phyloP scores from a whole-genome alignment of 2,888 invertebrate genomes.

The Buathra laborator region DNA sequence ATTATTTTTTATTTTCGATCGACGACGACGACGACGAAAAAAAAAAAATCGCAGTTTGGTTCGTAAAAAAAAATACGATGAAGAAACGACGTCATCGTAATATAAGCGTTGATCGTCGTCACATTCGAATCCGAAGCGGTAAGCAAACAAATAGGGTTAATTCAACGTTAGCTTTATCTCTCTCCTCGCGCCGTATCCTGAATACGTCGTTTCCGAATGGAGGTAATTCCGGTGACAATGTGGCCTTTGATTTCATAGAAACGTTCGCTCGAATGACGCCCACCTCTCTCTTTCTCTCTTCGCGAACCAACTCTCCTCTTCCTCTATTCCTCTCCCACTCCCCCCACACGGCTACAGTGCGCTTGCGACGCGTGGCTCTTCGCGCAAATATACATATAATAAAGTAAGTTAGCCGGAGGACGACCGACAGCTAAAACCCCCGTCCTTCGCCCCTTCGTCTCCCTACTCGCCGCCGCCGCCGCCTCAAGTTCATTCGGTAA shows the following conservation, averaged over 20 bases:
- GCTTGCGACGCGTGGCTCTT: neutral
- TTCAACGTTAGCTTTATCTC: constrained; percentile 82
- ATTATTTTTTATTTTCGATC: too few relatives aligned
- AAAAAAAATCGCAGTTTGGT: neutral
- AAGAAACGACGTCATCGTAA: constrained; percentile 33
- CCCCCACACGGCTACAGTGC: constrained; percentile 68
- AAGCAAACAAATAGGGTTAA: constrained; percentile 84
- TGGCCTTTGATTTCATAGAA: constrained; percentile 85
- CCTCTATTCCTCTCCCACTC: constrained; percentile 37
- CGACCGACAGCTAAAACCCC: constrained; percentile 66
- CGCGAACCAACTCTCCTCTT: constrained; percentile 36
- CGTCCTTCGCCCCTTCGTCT: constrained; percentile 20
- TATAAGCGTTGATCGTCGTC: constrained; percentile 70
- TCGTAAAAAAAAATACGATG: neutral
- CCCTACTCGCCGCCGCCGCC: neutral
- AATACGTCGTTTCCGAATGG: constrained; percentile 85
- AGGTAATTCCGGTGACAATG: constrained; percentile 85
- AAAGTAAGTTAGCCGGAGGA: constrained; percentile 75
- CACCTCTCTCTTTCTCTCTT: constrained; percentile 67
- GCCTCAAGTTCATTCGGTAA: constrained; percentile 78
- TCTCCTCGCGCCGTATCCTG: constrained; percentile 63
- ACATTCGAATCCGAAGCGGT: constrained; percentile 58
- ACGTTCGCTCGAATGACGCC: constrained; percentile 82
- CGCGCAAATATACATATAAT: constrained; percentile 76
- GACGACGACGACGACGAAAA: neutral